Evolutionary conservation across 2,113 vertebrate species (phyloP).

Genomic region (Tretioscincus oriximinensis): DNA sequence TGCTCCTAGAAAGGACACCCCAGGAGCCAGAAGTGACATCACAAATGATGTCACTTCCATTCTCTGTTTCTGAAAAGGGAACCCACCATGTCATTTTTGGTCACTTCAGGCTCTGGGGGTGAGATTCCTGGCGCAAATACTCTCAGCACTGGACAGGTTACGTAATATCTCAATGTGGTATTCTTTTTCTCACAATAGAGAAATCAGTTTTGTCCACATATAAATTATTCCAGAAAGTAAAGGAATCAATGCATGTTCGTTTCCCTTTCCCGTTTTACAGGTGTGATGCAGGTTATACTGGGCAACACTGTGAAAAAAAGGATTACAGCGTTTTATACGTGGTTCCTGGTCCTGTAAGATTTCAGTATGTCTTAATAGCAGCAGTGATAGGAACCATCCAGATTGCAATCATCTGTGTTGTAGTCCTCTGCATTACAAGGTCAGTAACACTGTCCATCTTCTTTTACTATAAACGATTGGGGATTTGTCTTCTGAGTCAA

Average conservation of each 20-base stretch:
- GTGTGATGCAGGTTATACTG: slow-evolving; percentile 95
- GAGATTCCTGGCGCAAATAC: no score
- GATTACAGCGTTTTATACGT: slow-evolving; percentile 98
- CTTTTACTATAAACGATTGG: background rate
- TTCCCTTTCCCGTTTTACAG: slow-evolving; percentile 68
- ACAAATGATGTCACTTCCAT: no score
- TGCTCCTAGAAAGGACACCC: no score
- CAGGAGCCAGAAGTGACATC: no score
- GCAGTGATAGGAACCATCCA: slow-evolving; percentile 98
- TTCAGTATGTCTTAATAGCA: slow-evolving; percentile 97
- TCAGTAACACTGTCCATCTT: slow-evolving; percentile 64
- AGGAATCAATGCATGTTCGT: accelerated
- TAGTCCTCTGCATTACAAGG: slow-evolving; percentile 99
- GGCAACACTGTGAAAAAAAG: slow-evolving; percentile 96
- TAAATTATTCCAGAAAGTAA: background rate
- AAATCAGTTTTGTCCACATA: background rate
- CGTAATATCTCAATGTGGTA: no score
- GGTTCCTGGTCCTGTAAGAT: slow-evolving; percentile 93
- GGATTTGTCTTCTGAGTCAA: background rate
- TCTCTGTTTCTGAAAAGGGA: no score
- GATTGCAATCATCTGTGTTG: slow-evolving; percentile 98
- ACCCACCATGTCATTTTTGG: no score
- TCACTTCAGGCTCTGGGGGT: no score
- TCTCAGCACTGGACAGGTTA: no score
- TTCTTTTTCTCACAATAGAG: background rate